Conservation (phyloP, 2,113 vertebrate species). For the Cariama cristata region DNA sequence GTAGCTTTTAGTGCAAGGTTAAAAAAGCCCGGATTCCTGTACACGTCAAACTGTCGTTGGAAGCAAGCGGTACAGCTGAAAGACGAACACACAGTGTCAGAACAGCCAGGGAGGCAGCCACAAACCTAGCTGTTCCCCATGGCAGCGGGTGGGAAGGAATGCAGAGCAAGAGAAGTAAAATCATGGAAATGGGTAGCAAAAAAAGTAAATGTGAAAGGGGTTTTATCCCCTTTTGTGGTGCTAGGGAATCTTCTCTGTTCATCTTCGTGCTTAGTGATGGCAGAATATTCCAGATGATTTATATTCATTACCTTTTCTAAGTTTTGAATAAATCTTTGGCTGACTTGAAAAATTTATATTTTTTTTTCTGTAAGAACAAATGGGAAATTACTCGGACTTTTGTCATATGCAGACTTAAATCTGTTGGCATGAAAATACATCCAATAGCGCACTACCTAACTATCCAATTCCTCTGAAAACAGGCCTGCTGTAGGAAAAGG, state of each 20-base stretch:
- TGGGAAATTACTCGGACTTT: not conserved
- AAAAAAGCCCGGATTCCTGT: not conserved
- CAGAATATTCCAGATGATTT: not conserved
- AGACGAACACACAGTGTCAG: not conserved
- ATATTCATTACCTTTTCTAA: not conserved
- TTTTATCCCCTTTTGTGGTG: not conserved
- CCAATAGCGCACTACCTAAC: fast-evolving
- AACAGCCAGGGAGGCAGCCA: not conserved
- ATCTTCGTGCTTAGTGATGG: not conserved
- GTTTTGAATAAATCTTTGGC: not conserved
- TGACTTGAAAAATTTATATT: not conserved
- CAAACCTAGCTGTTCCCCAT: not conserved
- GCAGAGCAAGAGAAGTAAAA: not conserved
- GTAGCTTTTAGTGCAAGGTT: not conserved
- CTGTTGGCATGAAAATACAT: not conserved
- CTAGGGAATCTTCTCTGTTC: not conserved
- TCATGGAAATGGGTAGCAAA: not conserved
- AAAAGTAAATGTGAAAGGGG: not conserved
- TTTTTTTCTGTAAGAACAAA: not conserved
- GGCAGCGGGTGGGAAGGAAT: not conserved
- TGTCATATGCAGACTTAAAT: not conserved
- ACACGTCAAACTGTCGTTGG: fast-evolving
- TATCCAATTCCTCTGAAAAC: not conserved
- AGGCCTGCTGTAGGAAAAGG: not conserved
- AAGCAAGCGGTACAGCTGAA: not conserved